Evolutionary conservation across 1,140 invertebrate genomes (phyloP).

Genomic region (Brachionus koreanus): DNA sequence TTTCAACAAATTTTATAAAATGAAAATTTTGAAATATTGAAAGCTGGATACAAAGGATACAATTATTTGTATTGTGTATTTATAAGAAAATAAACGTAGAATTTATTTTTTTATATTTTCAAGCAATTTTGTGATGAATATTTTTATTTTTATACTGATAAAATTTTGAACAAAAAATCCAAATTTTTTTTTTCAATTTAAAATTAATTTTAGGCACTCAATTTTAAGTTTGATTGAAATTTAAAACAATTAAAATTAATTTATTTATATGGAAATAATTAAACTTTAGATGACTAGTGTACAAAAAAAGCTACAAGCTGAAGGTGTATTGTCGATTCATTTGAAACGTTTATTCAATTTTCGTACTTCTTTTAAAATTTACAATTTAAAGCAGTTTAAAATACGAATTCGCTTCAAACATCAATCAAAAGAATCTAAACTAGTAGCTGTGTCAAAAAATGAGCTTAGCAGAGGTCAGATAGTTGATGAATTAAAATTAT

Average conservation of each 20-base stretch:
- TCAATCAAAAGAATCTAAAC: neutral
- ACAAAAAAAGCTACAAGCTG: neutral
- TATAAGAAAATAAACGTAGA: too few species aligned
- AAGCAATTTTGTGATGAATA: too few species aligned
- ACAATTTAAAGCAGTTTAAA: neutral
- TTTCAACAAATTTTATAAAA: too few species aligned
- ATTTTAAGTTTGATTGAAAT: too few species aligned
- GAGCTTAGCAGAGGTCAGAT: neutral
- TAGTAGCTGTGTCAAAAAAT: neutral
- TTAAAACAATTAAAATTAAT: neutral
- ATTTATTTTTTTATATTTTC: too few species aligned
- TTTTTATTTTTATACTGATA: too few species aligned
- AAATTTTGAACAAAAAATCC: neutral
- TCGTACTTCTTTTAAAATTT: neutral
- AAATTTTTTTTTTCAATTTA: neutral
- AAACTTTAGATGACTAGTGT: neutral
- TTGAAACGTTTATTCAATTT: neutral
- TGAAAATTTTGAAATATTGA: too few species aligned
- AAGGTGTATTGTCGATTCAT: neutral
- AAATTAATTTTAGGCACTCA: neutral
- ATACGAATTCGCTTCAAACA: neutral
- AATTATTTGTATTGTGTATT: too few species aligned
- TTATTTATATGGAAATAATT: neutral
- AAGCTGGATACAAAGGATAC: too few species aligned
- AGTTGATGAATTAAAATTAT: neutral